Conservation (phyloP, 2,797 vertebrate genomes). For the Denticeps clupeoides region DNA sequence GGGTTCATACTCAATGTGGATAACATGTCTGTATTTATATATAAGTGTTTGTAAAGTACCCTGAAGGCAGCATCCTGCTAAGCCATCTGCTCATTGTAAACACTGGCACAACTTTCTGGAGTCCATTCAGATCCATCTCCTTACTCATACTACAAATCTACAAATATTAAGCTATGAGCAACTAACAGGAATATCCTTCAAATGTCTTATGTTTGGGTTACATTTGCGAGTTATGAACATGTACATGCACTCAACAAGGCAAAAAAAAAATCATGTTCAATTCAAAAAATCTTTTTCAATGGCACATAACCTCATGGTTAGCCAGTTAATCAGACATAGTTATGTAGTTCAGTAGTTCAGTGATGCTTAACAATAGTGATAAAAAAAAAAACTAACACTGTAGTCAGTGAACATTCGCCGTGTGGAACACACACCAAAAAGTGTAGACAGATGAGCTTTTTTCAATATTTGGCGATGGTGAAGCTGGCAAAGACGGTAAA, state of each 20-base stretch:
- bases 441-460: not conserved
- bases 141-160: too few species aligned
- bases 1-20: too few species aligned
- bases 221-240: too few species aligned
- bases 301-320: slow-evolving; percentile 1
- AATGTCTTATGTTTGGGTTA: not conserved
- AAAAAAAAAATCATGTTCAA: not conserved
- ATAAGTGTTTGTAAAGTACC: too few species aligned
- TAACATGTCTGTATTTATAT: too few species aligned
- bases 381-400: not conserved
- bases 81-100: too few species aligned
- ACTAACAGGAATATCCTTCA: not conserved
- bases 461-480: slow-evolving; percentile 3
- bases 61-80: too few species aligned
- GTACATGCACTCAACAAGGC: not conserved
- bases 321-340: not conserved
- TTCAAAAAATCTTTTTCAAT: slow-evolving; percentile 2
- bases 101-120: too few species aligned
- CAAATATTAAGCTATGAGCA: not conserved
- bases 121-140: too few species aligned
- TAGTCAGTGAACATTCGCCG: not conserved
- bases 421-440: not conserved
- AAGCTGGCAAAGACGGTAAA: not conserved
- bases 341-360: too few species aligned
- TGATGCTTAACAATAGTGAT: not conserved